Evolutionary conservation across 2,888 invertebrate species (phyloP).

Genomic region (Macrostomum cliftonense): DNA sequence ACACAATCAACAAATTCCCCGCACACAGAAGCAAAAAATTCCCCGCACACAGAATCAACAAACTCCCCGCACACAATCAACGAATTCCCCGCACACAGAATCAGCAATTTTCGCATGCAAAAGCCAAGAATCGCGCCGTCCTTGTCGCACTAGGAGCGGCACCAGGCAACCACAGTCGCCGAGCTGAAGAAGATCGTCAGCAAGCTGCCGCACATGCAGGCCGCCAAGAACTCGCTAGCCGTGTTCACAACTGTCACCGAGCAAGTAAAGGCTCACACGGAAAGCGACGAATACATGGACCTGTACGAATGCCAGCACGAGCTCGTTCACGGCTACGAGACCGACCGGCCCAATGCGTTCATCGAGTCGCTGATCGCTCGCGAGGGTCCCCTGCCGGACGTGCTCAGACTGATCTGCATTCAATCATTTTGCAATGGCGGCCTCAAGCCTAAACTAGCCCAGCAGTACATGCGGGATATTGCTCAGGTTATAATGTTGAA

Average conservation of each 20-base stretch:
- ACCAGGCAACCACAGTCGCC: slow-evolving; percentile 65
- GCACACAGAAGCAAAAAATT: no score
- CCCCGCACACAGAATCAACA: no score
- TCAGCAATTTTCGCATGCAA: no score
- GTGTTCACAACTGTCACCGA: slow-evolving; percentile 13
- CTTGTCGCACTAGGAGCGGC: slow-evolving; percentile 47
- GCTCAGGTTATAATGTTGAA: no score
- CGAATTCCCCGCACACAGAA: no score
- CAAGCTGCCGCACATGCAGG: slow-evolving; percentile 64
- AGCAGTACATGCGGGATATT: slow-evolving; percentile 51
- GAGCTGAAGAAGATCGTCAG: slow-evolving; percentile 83
- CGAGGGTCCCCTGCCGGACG: slow-evolving; percentile 50
- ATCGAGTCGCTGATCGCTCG: slow-evolving; percentile 81
- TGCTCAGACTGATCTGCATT: slow-evolving; percentile 69
- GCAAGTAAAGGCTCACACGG: no score
- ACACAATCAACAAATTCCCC: no score
- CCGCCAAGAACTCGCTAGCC: slow-evolving; percentile 54
- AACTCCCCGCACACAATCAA: no score
- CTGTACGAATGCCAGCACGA: slow-evolving; percentile 2
- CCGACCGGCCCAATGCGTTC: slow-evolving; percentile 65
- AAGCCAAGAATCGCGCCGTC: background rate
- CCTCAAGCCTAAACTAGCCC: slow-evolving; percentile 65
- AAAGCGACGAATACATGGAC: no score
- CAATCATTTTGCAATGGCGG: slow-evolving; percentile 82
- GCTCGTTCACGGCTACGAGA: slow-evolving; percentile 60